These are phyloP conservation scores for Hylomyscus alleni DNA, from an alignment of 2,797 vertebrate genomes.

Conservation along the genomic window DNA sequence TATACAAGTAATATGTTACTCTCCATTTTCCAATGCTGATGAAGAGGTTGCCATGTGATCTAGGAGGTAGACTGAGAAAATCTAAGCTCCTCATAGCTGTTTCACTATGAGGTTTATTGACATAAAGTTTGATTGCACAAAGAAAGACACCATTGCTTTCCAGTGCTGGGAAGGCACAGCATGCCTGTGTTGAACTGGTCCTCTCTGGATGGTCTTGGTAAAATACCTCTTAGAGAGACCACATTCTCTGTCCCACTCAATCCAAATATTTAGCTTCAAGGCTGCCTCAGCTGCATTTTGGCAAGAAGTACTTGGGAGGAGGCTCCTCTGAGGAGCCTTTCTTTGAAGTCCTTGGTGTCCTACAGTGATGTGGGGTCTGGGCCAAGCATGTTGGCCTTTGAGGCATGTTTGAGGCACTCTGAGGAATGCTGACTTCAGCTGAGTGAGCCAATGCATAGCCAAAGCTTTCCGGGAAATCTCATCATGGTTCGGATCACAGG, in stretches of 20 bases:
- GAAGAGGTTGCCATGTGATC: not conserved
- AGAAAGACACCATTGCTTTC: not conserved
- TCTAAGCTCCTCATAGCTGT: not conserved
- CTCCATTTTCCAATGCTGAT: fast-evolving
- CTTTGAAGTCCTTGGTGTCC: slow-evolving; percentile 88
- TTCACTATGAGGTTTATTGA: not conserved
- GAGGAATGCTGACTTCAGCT: slow-evolving; percentile 80
- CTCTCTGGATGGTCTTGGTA: slow-evolving; percentile 49
- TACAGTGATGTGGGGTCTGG: slow-evolving; percentile 84
- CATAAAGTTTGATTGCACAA: not conserved
- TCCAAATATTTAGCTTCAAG: slow-evolving; percentile 80
- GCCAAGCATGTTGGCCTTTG: slow-evolving; percentile 85
- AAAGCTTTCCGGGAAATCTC: not conserved
- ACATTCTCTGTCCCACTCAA: slow-evolving; percentile 79
- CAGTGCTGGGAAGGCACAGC: not conserved
- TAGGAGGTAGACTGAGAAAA: not conserved
- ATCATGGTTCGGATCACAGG: not conserved
- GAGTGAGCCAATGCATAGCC: not conserved
- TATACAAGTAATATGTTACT: not conserved
- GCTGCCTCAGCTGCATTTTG: slow-evolving; percentile 78
- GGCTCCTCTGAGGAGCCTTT: slow-evolving; percentile 72
- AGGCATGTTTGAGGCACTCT: slow-evolving; percentile 82
- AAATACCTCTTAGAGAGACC: slow-evolving; percentile 67
- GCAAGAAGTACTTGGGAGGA: slow-evolving; percentile 77
- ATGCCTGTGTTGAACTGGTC: slow-evolving; percentile 39